Base-by-base conservation (phyloP, 2,888 invertebrate genomes). In the Cybosia mesomella region DNA sequence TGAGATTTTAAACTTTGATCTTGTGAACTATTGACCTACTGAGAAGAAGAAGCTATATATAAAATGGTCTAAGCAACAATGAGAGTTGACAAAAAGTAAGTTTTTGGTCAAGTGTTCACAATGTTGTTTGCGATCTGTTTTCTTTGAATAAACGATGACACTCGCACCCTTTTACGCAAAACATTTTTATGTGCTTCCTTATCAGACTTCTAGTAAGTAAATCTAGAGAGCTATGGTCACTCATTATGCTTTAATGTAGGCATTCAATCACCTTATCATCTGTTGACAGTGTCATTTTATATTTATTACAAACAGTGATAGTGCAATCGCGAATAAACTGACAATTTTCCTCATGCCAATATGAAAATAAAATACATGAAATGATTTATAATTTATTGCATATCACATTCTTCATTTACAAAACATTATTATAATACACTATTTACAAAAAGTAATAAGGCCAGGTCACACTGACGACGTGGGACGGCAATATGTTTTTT, bases 401-500 rank as follows among this genome's bases (percentile, higher is more conserved):
- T 77, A 70, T 79, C 76, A 77, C 76, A 75, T 58, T 75, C 15
- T 60, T 67, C 54, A 59, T 70, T 77, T 64, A 76, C 58, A 75
- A 68, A 74, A 71, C 49, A 54, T n/a, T 63, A 71, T 68, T 77
- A 64, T 67, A 39, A 68, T 73, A 76, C 54, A 67, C 62, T 77
- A 77, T 79, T 76, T 77, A 77, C 77, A 77, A 58, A 67, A 62
- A 71, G 66, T 71, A n/a, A 67, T 43, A 53, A 55, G 2, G 13
- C 24, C 34, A 59, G 10, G 1, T 24, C 28, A 18, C 28, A 43
- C 28, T 60, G 28, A 49, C 18, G 49, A 61, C 13, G 18, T 11
- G 34, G 5, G 28, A 24, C 43, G 5, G 1, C 0, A 21, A 15
- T 7, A 39, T 9, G 1, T n/a, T n/a, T 18, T 32, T 58, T 32